Evolutionary conservation across 2,888 invertebrate genomes (phyloP), one percentile per base, ranked within the genome.

Genomic region (Amblyjoppa fuscipennis): DNA sequence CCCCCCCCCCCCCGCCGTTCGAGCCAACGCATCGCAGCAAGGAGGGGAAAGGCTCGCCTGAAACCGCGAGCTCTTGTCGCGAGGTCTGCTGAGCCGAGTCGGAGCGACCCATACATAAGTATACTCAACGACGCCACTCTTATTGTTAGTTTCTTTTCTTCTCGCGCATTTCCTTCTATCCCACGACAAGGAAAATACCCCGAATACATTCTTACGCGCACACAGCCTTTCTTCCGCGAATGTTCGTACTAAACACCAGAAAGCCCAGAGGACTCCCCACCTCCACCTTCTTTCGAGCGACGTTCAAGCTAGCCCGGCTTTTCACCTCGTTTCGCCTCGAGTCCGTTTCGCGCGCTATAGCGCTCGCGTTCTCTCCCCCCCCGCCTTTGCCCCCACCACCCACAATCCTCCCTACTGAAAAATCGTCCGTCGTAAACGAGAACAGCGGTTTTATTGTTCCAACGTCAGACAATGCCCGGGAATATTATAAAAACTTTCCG

Each of bases 401-500:
- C 41, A 41, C 41, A 9, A 41, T 90, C 91, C 91, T 91, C 92
- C 90, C 91, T 90, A 90, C 92, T 90, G 91, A 93, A 92, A 91
- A 93, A 92, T 92, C 91, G 92, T 90, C 91, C 92, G 91, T 92
- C 93, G 92, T 92, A 93, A 93, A 93, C 92, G 93, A 91, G 93
- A 93, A 93, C 93, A 93, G 92, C 91, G 92, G 89, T 93, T 93
- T 93, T 93, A 93, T 94, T 93, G 93, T 94, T 93, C 92, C 92
- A 87, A 64, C 91, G 90, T 91, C 92, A 92, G 93, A 93, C 93
- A 93, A 93, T 93, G 92, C 92, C 90, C 91, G 91, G 91, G 93
- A 93, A 93, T 93, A 94, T 93, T 93, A 93, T 93, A 92, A 92
- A 92, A 93, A 93, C 93, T 93, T 93, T 93, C 90, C 92, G 93